phyloP scores from a whole-genome alignment of 2,797 vertebrate species.

The Hydrocynus forskahlii region DNA sequence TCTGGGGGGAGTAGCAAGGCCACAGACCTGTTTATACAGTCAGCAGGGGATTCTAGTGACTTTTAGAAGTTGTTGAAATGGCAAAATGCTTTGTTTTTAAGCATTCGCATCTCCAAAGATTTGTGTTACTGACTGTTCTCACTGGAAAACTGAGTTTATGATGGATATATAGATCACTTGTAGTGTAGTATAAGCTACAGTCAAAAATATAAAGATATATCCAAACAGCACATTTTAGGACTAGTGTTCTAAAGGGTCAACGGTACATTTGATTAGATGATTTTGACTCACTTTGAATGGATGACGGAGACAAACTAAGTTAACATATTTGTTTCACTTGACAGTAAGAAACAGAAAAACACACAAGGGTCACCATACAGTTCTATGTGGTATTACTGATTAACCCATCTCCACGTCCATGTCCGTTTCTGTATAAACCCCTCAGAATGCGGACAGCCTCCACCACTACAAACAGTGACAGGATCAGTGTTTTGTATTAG shows the following conservation, averaged over 20 bases:
- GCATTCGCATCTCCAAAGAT: too few species aligned
- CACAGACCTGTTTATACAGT: too few species aligned
- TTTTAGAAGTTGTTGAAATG: too few species aligned
- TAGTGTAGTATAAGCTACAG: too few species aligned
- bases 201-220: too few species aligned
- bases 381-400: background rate
- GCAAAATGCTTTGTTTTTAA: too few species aligned
- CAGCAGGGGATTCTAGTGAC: too few species aligned
- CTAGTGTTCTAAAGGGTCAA: background rate
- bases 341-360: background rate
- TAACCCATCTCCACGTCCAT: background rate
- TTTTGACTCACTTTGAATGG: background rate
- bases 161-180: too few species aligned
- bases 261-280: background rate
- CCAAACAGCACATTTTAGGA: too few species aligned
- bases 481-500: slow-evolving; percentile 17
- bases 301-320: background rate
- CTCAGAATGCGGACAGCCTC: background rate
- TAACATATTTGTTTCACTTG: background rate
- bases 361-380: background rate
- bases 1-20: too few species aligned
- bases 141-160: too few species aligned
- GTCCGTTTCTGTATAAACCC: background rate
- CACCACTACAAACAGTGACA: slow-evolving; percentile 1
- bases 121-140: too few species aligned